Percentiles rank a stretch among this genome's conserved stretches.
phyloP scores from a whole-genome alignment of 2,797 vertebrate species.

The Gallinago nigripennis region DNA sequence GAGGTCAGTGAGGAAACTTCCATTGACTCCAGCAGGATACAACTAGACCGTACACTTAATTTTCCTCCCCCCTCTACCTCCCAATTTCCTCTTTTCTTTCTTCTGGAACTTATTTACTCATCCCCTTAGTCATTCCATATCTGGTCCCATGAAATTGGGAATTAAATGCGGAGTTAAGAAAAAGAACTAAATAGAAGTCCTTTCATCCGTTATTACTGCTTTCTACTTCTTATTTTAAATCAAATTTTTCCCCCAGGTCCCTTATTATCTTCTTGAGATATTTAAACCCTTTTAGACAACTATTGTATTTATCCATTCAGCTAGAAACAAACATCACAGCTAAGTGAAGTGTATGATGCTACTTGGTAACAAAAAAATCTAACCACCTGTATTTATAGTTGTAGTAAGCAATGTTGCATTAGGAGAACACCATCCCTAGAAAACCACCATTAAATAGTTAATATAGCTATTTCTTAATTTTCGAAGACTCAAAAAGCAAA shows the following conservation, averaged over 20 bases:
- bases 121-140: neutral
- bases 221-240: neutral
- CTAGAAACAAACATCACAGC: neutral
- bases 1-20: constrained; percentile 50
- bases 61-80: neutral
- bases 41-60: neutral
- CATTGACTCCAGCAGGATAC: constrained; percentile 20
- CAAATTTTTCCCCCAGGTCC: neutral
- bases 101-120: constrained; percentile 49
- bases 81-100: constrained; percentile 11
- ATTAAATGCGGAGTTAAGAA: constrained; percentile 8
- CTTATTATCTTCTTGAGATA: neutral
- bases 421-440: neutral
- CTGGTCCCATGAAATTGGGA: constrained; percentile 34
- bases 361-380: neutral
- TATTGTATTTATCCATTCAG: neutral
- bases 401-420: neutral
- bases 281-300: neutral
- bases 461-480: neutral
- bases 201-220: neutral
- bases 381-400: neutral
- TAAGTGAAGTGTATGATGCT: neutral
- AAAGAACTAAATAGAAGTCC: neutral
- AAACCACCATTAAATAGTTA: neutral
- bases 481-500: neutral